Evolutionary conservation across 1,140 invertebrate genomes (phyloP).

Genomic region (Neodiprion virginianus): DNA sequence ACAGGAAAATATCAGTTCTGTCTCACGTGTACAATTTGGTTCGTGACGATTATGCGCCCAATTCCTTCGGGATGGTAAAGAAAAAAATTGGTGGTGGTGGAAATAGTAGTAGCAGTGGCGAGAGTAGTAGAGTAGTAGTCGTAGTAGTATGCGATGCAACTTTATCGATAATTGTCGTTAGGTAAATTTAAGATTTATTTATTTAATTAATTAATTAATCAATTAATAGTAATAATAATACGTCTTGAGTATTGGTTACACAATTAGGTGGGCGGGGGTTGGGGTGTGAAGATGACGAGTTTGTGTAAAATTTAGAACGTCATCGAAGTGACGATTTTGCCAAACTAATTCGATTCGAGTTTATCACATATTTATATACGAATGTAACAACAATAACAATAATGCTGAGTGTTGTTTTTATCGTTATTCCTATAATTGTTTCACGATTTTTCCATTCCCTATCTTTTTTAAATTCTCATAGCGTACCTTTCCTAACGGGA

Average conservation of each 20-base stretch:
- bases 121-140: slow-evolving; percentile 2
- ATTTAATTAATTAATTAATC: neutral
- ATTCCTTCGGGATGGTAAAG: slow-evolving; percentile 2
- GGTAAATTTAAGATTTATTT: neutral
- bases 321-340: too few relatives aligned
- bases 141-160: neutral
- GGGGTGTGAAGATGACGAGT: neutral
- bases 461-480: too few relatives aligned
- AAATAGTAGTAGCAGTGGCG: neutral
- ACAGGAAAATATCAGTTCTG: neutral
- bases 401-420: too few relatives aligned
- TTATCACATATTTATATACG: too few relatives aligned
- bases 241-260: slow-evolving; percentile 2
- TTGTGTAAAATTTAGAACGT: too few relatives aligned
- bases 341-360: too few relatives aligned
- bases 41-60: neutral
- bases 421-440: too few relatives aligned
- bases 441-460: too few relatives aligned
- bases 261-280: neutral
- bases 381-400: too few relatives aligned
- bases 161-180: neutral
- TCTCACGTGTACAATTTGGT: neutral
- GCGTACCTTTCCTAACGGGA: neutral
- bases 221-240: slow-evolving; percentile 3
- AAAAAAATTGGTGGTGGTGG: neutral